phyloP scores from a whole-genome alignment of 2,888 invertebrate species.

The Agonopterix heracliana region DNA sequence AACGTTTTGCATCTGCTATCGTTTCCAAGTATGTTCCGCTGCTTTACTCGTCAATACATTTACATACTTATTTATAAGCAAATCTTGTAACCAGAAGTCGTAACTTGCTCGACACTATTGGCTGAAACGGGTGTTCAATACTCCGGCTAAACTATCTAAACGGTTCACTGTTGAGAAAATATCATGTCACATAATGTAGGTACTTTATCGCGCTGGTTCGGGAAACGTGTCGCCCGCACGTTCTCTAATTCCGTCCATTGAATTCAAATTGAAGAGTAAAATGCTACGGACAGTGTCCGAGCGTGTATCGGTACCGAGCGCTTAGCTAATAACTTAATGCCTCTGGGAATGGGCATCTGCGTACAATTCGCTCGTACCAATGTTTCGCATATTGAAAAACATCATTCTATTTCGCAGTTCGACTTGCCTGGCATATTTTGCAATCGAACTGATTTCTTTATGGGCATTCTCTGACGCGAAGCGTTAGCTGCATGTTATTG shows the following conservation, averaged over 20 bases:
- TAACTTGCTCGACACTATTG: constrained; percentile 6
- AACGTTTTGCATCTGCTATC: too few relatives aligned
- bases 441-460: constrained; percentile 32
- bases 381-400: constrained; percentile 30
- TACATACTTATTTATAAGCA: background rate
- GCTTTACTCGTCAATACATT: too few relatives aligned
- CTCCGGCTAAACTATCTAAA: constrained; percentile 26
- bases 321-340: constrained; percentile 72
- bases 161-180: constrained; percentile 36
- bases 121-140: constrained; percentile 8
- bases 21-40: background rate
- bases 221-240: constrained; percentile 41
- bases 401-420: constrained; percentile 22
- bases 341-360: constrained; percentile 62
- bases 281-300: constrained; percentile 43
- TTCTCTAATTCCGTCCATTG: constrained; percentile 67
- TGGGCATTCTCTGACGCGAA: constrained; percentile 17
- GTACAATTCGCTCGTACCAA: constrained; percentile 17
- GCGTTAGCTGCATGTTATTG: constrained; percentile 26
- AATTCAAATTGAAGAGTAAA: constrained; percentile 72
- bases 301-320: constrained; percentile 53
- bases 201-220: constrained; percentile 47
- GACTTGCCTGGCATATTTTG: constrained; percentile 23
- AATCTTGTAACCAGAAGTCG: constrained; percentile 2
- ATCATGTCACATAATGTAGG: constrained; percentile 45